phyloP scores from a whole-genome alignment of 2,888 invertebrate genomes.

The Eurytoma adleriae region DNA sequence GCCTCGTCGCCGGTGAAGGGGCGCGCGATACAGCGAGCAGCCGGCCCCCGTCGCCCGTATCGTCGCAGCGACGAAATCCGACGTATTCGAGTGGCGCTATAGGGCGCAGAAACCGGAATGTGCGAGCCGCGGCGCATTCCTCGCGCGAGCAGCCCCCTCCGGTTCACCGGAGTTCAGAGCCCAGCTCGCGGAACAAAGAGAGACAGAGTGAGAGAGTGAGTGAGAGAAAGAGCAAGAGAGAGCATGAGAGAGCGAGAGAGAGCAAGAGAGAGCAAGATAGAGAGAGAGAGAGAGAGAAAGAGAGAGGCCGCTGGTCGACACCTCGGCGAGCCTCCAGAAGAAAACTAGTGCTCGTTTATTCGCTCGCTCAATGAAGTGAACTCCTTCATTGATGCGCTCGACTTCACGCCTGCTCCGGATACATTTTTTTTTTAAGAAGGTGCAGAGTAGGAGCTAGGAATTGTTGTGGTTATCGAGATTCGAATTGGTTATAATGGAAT shows the following conservation, averaged over 20 bases:
- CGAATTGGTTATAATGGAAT: no score
- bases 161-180: slow-evolving; percentile 26
- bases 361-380: no score
- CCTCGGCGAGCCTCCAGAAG: background rate
- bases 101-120: slow-evolving; percentile 46
- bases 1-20: no score
- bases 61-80: slow-evolving; percentile 8
- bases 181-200: background rate
- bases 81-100: slow-evolving; percentile 38
- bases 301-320: background rate
- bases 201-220: background rate
- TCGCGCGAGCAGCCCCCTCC: slow-evolving; percentile 4
- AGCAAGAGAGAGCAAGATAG: slow-evolving; percentile 4
- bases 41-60: background rate
- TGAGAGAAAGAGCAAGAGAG: background rate
- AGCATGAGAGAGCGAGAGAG: no score
- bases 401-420: no score
- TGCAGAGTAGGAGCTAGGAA: no score
- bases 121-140: slow-evolving; percentile 27
- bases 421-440: no score
- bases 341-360: background rate
- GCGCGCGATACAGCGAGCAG: background rate
- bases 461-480: no score
- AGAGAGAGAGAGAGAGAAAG: slow-evolving; percentile 1
- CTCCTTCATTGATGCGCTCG: no score